Evolutionary conservation across 2,113 vertebrate genomes (phyloP).

Genomic region (Pseudorectes ferrugineus): DNA sequence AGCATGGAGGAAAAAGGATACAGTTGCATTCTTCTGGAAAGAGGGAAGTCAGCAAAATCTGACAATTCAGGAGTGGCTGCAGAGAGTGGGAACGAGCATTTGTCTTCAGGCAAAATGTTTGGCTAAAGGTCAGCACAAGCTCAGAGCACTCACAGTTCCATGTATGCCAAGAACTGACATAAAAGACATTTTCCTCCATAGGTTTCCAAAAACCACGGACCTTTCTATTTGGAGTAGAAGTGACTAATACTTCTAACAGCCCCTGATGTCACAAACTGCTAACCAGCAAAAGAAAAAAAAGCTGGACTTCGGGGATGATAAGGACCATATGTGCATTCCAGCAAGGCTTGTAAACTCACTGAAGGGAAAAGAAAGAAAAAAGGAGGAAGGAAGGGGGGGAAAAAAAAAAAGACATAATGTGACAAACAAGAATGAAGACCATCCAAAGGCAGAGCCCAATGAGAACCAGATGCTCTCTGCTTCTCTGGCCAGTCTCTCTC

Average conservation of each 20-base stretch:
- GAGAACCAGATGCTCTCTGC: conserved; percentile 58
- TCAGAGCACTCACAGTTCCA: background rate
- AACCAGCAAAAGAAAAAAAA: conserved; percentile 14
- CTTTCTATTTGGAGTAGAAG: conserved; percentile 48
- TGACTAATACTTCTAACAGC: conserved; percentile 40
- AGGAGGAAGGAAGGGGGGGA: background rate
- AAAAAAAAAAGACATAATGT: background rate
- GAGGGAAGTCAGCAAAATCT: background rate
- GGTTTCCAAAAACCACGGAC: conserved; percentile 30
- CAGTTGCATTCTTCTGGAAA: background rate
- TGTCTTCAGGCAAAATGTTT: conserved; percentile 42
- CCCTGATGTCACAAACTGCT: conserved; percentile 61
- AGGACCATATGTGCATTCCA: conserved; percentile 76
- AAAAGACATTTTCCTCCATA: conserved; percentile 44
- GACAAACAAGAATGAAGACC: conserved; percentile 55
- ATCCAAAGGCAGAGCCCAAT: conserved; percentile 24
- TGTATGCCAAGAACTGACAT: conserved; percentile 38
- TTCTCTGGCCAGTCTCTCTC: background rate
- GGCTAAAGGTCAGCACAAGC: conserved; percentile 49
- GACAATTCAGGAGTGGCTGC: background rate
- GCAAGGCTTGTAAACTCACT: conserved; percentile 28
- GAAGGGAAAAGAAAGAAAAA: background rate
- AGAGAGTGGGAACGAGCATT: background rate
- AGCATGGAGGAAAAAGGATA: background rate
- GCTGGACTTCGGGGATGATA: conserved; percentile 39